Percentiles rank a stretch among this genome's conserved stretches.
These are phyloP conservation scores for Stegodyphus mimosarum DNA, from an alignment of 1,140 invertebrate genomes.

Conservation along the genomic window DNA sequence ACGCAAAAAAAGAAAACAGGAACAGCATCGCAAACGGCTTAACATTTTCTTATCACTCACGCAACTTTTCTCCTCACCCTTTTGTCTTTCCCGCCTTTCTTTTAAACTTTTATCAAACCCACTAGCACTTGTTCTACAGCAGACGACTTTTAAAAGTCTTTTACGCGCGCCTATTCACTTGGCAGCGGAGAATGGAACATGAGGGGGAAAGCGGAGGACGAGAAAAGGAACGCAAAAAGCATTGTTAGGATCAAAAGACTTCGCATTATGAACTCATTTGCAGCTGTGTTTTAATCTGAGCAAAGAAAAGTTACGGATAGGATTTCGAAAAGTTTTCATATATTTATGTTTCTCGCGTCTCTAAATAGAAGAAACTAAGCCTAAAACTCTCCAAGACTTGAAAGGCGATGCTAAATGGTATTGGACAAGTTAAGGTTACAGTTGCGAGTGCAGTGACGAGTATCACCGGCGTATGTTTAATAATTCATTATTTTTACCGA, in stretches of 20 bases:
- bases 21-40: slow-evolving; percentile 52
- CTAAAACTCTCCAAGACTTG: slow-evolving; percentile 9
- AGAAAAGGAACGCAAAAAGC: slow-evolving; percentile 45
- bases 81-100: slow-evolving; percentile 44
- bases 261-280: slow-evolving; percentile 53
- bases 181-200: too few relatives aligned
- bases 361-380: slow-evolving; percentile 14
- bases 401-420: slow-evolving; percentile 33
- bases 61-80: not conserved
- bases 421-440: slow-evolving; percentile 24
- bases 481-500: slow-evolving; percentile 26
- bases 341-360: not conserved
- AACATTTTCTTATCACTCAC: slow-evolving; percentile 57
- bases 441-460: slow-evolving; percentile 1
- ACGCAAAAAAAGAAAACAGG: slow-evolving; percentile 25
- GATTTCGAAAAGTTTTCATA: slow-evolving; percentile 31
- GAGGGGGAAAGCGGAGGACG: not conserved
- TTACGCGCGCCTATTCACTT: not conserved
- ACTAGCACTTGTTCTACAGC: not conserved
- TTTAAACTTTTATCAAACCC: slow-evolving; percentile 43
- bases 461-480: slow-evolving; percentile 26
- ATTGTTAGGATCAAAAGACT: slow-evolving; percentile 58
- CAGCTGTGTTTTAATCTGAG: slow-evolving; percentile 30
- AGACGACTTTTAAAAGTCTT: slow-evolving; percentile 37
- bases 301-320: slow-evolving; percentile 50